Evolutionary conservation across 2,113 vertebrate species (phyloP).

Genomic region (Coptodon bakossiorum): DNA sequence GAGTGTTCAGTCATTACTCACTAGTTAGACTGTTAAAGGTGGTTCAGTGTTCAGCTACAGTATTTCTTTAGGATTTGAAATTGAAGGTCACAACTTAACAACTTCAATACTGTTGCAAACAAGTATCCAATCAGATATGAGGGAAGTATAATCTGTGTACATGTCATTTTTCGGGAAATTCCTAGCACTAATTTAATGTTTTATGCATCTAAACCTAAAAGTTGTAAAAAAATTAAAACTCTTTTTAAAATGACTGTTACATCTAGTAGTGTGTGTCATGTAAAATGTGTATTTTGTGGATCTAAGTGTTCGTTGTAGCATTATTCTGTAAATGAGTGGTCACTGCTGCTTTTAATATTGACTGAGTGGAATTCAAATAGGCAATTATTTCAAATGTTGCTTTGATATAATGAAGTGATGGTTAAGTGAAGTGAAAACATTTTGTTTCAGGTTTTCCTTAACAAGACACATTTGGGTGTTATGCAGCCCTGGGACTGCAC

Average conservation of each 20-base stretch:
- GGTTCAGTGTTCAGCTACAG: neutral
- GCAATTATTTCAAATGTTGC: neutral
- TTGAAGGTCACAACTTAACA: neutral
- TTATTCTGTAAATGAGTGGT: neutral
- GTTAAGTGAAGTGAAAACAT: neutral
- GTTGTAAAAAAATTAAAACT: neutral
- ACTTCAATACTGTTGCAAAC: neutral
- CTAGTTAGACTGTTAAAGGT: neutral
- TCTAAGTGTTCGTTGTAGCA: neutral
- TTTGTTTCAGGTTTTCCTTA: neutral
- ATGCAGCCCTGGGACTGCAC: neutral
- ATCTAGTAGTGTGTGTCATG: neutral
- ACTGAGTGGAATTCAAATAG: neutral
- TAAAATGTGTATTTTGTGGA: neutral
- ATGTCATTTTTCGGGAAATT: neutral
- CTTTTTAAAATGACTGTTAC: neutral
- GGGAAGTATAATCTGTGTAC: neutral
- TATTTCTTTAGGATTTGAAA: neutral
- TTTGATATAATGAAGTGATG: neutral
- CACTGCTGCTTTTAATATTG: neutral
- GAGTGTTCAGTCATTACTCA: neutral
- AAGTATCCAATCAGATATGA: neutral
- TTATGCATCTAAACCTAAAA: neutral
- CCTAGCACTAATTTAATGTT: neutral
- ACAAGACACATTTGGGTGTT: neutral